phyloP scores from a whole-genome alignment of 2,888 invertebrate species.

The Disparrhopalites patrizii region DNA sequence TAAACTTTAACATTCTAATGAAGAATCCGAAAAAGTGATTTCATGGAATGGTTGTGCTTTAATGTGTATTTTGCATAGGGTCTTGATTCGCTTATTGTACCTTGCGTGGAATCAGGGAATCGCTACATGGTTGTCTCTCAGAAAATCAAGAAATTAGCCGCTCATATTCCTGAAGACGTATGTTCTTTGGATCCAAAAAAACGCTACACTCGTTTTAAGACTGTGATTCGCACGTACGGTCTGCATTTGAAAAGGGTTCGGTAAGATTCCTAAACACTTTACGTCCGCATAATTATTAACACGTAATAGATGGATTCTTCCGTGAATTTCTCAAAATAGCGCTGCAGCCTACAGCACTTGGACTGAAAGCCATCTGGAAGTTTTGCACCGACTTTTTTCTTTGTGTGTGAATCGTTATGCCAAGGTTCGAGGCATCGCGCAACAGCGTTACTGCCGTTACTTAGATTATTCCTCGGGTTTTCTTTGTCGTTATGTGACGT shows the following conservation, averaged over 20 bases:
- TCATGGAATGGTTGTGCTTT: neutral
- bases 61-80: conserved; percentile 9
- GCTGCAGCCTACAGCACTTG: conserved; percentile 43
- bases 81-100: conserved; percentile 11
- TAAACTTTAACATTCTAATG: neutral
- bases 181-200: conserved; percentile 14
- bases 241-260: conserved; percentile 19
- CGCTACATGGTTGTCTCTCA: conserved; percentile 14
- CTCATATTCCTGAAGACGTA: conserved; percentile 2
- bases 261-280: conserved; percentile 4
- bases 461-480: conserved; percentile 44
- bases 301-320: no score
- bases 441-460: conserved; percentile 44
- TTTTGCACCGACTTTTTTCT: conserved; percentile 41
- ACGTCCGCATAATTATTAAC: neutral
- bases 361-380: conserved; percentile 43
- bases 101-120: conserved; percentile 5
- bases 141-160: conserved; percentile 8
- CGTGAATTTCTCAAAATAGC: no score
- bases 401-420: conserved; percentile 47
- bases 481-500: conserved; percentile 37
- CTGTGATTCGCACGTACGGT: conserved; percentile 18
- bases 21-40: neutral
- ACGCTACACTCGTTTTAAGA: conserved; percentile 14
- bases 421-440: conserved; percentile 42